A percentile compares a stretch with the other conserved stretches of the same genome.
phyloP scores from a whole-genome alignment of 2,797 vertebrate genomes.

The Pantherophis alleghaniensis region DNA sequence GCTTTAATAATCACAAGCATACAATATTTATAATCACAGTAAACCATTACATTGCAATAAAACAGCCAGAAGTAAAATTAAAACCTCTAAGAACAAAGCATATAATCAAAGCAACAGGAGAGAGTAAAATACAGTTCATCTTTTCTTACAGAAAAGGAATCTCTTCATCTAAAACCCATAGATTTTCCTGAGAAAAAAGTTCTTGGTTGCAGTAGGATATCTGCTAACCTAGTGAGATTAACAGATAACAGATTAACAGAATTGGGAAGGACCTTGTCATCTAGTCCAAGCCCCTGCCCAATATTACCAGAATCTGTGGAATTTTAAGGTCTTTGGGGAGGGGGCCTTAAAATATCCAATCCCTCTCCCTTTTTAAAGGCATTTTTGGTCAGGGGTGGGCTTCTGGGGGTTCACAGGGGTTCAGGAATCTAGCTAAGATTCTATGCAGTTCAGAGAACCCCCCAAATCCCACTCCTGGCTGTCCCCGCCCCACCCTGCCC shows the following conservation, averaged over 20 bases:
- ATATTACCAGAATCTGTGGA: background rate
- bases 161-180: background rate
- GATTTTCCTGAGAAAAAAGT: background rate
- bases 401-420: too few species aligned
- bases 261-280: too few species aligned
- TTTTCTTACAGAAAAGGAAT: background rate
- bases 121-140: background rate
- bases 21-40: background rate
- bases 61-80: conserved; percentile 17
- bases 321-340: background rate
- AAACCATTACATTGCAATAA: background rate
- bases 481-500: too few species aligned
- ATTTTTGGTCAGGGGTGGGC: background rate
- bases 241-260: too few species aligned
- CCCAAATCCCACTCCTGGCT: too few species aligned
- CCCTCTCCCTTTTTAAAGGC: background rate
- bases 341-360: background rate
- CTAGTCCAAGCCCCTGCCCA: too few species aligned
- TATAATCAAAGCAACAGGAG: background rate
- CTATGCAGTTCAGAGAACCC: too few species aligned
- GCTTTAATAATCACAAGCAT: background rate
- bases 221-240: background rate
- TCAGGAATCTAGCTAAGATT: too few species aligned
- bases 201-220: background rate
- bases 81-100: background rate